Evolutionary conservation across 2,888 invertebrate genomes (phyloP).

Genomic region (Pseudoips prasinana): DNA sequence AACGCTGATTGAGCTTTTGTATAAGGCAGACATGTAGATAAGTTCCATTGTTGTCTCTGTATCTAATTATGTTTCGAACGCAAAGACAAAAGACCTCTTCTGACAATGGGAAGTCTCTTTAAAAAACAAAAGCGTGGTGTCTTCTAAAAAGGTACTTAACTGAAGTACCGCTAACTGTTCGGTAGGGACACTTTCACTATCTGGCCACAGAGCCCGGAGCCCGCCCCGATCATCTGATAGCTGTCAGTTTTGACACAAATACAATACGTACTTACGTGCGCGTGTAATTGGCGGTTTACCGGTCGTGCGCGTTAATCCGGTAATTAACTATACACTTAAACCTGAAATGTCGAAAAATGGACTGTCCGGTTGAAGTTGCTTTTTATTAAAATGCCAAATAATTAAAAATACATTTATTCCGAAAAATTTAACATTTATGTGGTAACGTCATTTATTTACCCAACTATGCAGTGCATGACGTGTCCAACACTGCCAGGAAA

Average conservation of each 20-base stretch:
- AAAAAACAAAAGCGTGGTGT: conserved; percentile 13
- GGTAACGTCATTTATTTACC: no score
- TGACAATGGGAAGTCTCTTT: conserved; percentile 6
- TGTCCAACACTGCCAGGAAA: no score
- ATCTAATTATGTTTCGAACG: no score
- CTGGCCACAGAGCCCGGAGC: conserved; percentile 46
- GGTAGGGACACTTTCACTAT: conserved; percentile 72
- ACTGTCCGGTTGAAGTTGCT: not conserved
- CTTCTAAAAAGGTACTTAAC: conserved; percentile 23
- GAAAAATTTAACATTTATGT: no score
- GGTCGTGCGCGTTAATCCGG: conserved; percentile 8
- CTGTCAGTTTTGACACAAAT: conserved; percentile 28
- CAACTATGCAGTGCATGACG: no score
- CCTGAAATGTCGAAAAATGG: conserved; percentile 3
- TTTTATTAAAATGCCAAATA: no score
- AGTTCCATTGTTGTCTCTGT: no score
- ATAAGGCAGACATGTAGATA: no score
- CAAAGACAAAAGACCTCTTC: no score
- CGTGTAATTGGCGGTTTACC: conserved; percentile 12
- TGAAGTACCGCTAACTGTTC: conserved; percentile 54
- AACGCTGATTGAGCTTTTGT: no score
- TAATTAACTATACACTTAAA: conserved; percentile 7
- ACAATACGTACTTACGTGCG: conserved; percentile 4
- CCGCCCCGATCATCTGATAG: conserved; percentile 51
- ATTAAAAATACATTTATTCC: no score